Evolutionary conservation across 64 coral and sea anemone species (phyloP).

Genomic region (Hydrozoanthus tunicans): DNA sequence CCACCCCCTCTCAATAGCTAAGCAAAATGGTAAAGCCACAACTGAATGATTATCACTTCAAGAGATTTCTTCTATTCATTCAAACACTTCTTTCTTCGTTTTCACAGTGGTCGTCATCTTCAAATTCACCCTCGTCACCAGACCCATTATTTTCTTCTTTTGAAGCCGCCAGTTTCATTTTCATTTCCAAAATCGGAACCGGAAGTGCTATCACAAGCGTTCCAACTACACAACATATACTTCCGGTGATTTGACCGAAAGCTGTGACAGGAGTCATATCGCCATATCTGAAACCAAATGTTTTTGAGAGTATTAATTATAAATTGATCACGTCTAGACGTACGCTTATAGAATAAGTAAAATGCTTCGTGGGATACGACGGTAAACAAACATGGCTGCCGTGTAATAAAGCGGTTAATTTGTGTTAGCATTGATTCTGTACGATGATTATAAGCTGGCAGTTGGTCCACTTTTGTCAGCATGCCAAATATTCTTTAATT

Average conservation of each 20-base stretch:
- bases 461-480: no score
- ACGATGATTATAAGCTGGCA: no score
- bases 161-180: constrained; percentile 81
- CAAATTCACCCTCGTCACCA: constrained; percentile 4
- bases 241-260: constrained; percentile 90
- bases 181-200: constrained; percentile 95
- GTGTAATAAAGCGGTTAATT: no score
- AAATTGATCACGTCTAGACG: background rate
- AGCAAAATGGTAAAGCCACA: no score
- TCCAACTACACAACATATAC: constrained; percentile 92
- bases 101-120: constrained; percentile 29
- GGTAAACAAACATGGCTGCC: no score
- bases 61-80: background rate
- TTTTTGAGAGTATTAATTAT: background rate
- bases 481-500: no score
- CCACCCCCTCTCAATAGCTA: no score
- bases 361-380: background rate
- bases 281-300: constrained; percentile 71
- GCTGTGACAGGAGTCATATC: constrained; percentile 90
- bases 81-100: background rate
- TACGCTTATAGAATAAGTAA: background rate
- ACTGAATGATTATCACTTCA: no score
- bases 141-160: constrained; percentile 53
- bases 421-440: no score
- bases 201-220: constrained; percentile 86